Evolutionary conservation across 2,113 vertebrate genomes (phyloP), one percentile per base, ranked within the genome.

Genomic region (Ptyas mucosa): DNA sequence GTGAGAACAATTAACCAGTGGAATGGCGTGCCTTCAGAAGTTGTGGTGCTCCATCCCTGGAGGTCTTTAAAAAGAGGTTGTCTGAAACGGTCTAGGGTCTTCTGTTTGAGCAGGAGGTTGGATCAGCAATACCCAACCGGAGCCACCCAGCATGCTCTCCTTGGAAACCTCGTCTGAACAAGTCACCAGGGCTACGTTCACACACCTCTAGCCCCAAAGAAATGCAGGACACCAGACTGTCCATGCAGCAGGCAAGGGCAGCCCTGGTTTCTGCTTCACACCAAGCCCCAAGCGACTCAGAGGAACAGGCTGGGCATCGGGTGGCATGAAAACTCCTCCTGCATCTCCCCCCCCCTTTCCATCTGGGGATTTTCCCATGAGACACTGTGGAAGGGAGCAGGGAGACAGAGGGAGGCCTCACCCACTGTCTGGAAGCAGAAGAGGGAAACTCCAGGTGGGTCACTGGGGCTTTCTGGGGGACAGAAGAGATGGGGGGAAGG

Each of bases 271-370:
- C 85, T 52, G 85, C 85, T 49, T 24, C 43, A 24, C 3, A 23
- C 49, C 12, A 0, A 29, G 85, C 11, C 85, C 85, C 85, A 87
- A 51, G 11, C 1, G 3, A 4, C 21, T 21, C 81, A 43, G 81
- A 85, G 85, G 43, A 49, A 46, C 43, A 12, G 11, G 10, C 10
- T 14, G 85, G n/a, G 43, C 46, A 51, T 49, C 46, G 1, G n/a
- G 1, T 75, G 69, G 69, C 69, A 81, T 8, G 34, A 34, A 43
- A 9, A 14, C 64, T 18, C 64, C 64, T 0, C 3, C 15, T 5
- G 3, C 24, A 6, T 3, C 3, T 11, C 53, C 2, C 0, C 8
- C 9, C 15, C 26, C 1, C 23, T 8, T 29, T 9, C 39, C 39
- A 49, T 9, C 49, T 8, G 14, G 88, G 92, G 88, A 89, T 24